Conservation (phyloP, 2,797 vertebrate genomes). For the Gadopsis marmoratus region DNA sequence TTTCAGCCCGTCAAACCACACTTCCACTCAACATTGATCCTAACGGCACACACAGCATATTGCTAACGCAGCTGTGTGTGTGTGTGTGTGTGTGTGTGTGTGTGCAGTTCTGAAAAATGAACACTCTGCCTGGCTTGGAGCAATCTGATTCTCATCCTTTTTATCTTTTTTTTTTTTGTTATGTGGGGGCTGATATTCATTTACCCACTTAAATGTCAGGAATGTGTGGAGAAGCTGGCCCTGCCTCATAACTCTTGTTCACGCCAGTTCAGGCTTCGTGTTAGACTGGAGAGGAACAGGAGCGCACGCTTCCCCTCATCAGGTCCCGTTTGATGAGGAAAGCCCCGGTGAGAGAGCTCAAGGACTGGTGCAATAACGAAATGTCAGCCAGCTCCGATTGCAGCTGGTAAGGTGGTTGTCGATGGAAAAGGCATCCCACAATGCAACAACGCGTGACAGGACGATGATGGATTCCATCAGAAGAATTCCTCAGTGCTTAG, state of each 20-base stretch:
- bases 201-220: constrained; percentile 47
- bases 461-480: constrained; percentile 26
- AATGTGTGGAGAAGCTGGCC: constrained; percentile 45
- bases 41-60: constrained; percentile 37
- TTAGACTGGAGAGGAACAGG: background rate
- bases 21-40: constrained; percentile 39
- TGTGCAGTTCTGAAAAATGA: constrained; percentile 16
- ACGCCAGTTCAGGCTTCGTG: constrained; percentile 39
- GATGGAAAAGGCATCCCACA: constrained; percentile 14
- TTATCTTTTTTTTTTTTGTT: background rate
- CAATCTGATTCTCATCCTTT: constrained; percentile 1
- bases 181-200: constrained; percentile 24
- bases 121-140: constrained; percentile 17
- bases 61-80: constrained; percentile 24
- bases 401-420: constrained; percentile 42
- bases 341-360: constrained; percentile 44
- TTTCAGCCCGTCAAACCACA: constrained; percentile 5
- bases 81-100: no score
- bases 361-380: constrained; percentile 54
- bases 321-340: constrained; percentile 32
- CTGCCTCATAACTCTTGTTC: constrained; percentile 4
- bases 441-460: constrained; percentile 5
- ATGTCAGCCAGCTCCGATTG: constrained; percentile 31
- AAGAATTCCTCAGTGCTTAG: constrained; percentile 1
- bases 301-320: constrained; percentile 31